phyloP scores from a whole-genome alignment of 1,140 invertebrate species.

The Drosophila elegans region DNA sequence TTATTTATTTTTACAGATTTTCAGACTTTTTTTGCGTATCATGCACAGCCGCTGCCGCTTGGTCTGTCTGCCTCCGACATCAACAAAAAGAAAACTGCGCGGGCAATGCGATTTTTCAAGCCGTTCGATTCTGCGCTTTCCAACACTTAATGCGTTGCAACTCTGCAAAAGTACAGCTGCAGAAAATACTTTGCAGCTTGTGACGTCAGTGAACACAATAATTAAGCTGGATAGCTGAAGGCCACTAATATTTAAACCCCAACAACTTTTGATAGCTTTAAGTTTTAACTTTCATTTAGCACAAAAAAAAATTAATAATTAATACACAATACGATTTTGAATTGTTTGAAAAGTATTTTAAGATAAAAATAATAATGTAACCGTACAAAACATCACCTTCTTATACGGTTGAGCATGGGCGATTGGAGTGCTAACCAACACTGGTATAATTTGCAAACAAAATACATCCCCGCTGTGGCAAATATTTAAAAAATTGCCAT shows the following conservation, averaged over 20 bases:
- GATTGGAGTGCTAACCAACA: constrained; percentile 9
- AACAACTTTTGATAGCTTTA: too few relatives aligned
- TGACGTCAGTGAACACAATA: not conserved
- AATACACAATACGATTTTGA: too few relatives aligned
- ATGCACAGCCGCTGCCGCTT: not conserved
- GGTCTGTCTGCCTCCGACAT: constrained; percentile 9
- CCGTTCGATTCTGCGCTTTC: constrained; percentile 29
- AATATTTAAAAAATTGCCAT: constrained; percentile 63
- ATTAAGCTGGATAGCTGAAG: too few relatives aligned
- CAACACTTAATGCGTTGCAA: not conserved
- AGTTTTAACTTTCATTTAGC: too few relatives aligned
- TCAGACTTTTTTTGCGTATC: not conserved
- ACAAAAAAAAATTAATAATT: not conserved
- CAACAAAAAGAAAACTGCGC: constrained; percentile 55
- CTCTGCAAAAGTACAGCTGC: not conserved
- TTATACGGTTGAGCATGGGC: not conserved
- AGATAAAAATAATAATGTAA: not conserved
- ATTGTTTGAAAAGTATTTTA: too few relatives aligned
- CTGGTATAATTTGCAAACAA: constrained; percentile 16
- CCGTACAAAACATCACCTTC: constrained; percentile 5
- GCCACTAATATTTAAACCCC: too few relatives aligned
- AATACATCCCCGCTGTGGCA: constrained; percentile 57
- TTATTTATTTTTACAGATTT: constrained; percentile 11
- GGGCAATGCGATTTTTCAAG: constrained; percentile 58
- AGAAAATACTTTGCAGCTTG: not conserved